Base-by-base conservation (phyloP, 1,140 invertebrate species). In the Drosophila funebris region DNA sequence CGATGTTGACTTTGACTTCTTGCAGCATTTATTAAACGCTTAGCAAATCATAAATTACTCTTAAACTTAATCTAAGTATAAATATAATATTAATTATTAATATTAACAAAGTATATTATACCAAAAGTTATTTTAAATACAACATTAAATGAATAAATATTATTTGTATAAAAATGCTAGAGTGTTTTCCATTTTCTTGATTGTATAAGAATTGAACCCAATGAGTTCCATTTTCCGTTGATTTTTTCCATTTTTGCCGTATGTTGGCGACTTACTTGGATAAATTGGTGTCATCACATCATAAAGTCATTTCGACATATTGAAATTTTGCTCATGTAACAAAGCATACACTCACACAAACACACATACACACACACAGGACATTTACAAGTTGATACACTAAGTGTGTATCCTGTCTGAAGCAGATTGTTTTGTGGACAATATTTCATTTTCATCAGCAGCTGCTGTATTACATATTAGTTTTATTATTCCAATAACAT, bases 281-380 rank as follows among this genome's bases (percentile, higher is more conserved):
- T 83, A 90, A 90, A 90, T 90, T 78, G 89, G 76, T 90, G 89
- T 78, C 89, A 90, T 90, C 89, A 90, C 67, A 90, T 90, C 89
- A 90, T 87, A 90, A 85, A 89, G 84, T 90, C 78, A 90, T 90
- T 90, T 90, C 80, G 63, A 81, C 82, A 90, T 90, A 90, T 90
- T 90, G 87, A 90, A 90, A 90, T 88, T 88, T 83, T 48, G 46
- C 44, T 57, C 43, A 57, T 77, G 56, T 52, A 48, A 48, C 44
- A 67, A 8, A 43, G 13, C 4, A 14, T 41, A 16, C 20, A 33
- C 36, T 20, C 36, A 41, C 44, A 46, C 33, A 29, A 3, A 52
- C 31, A 52, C 37, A 14, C 41, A 16, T 13, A 29, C 11, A 18
- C n/a, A 20, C 33, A 31, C 13, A 31, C 3, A 37, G 37, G 27